Evolutionary conservation across 2,888 invertebrate species (phyloP), one percentile per base, ranked within the genome.

Genomic region (Ectemnius continuus): DNA sequence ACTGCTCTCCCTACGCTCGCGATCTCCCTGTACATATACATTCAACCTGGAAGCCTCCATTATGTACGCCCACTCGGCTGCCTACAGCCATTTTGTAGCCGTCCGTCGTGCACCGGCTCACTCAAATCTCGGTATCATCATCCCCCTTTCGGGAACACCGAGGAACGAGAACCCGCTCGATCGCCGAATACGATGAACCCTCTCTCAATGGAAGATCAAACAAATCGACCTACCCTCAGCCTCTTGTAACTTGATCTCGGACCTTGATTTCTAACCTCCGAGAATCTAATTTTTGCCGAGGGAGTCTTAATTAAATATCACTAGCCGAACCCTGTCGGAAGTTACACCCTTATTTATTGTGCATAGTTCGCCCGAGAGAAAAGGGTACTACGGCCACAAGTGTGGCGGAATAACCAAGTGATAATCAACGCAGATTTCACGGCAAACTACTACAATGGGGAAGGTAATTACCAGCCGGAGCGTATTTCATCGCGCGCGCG

Each of bases 61-160:
- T 90, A 90, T 89, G 88, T 89, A 90, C 90, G 90, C 90, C 90
- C 90, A 90, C 90, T 88, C 88, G 81, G 80, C 83, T 79, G 86
- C 86, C 88, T 87, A 89, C 89, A 91, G 90, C 91, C 91, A 91
- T 91, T 91, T 91, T 91, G 90, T 89, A 88, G 81, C 84, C 85
- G 83, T 83, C 80, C 84, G 85, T 78, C 86, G 83, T 83, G 79
- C 79, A 79, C 79, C 76, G 70, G 78, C 79, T 83, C 81, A 73
- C 75, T 81, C 77, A 62, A 71, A 71, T 77, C 77, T 70, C 66
- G 58, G 59, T 70, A 69, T 60, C 64, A 73, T 79, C 82, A 75
- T 72, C 73, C 80, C 82, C 72, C 62, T 65, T 36, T 36, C 36
- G 36, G 46, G 61, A 52, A 46, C 45, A 63, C 64, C 59, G 67